A percentile compares a stretch with the other conserved stretches of the same genome.
Conservation (phyloP, 2,113 vertebrate species). For the Hypocryptadius cinnamomeus region DNA sequence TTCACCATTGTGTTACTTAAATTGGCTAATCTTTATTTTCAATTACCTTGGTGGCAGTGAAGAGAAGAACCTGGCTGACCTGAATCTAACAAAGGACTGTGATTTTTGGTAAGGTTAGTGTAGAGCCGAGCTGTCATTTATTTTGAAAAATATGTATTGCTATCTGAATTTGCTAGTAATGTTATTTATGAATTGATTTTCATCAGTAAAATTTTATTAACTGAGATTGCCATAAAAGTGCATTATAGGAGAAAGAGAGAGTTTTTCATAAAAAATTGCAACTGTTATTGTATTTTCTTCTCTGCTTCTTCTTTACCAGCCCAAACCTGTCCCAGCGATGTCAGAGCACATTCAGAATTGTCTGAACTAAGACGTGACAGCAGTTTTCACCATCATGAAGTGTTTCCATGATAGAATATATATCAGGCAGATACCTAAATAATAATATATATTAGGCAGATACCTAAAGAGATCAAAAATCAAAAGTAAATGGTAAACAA, state of each 20-base stretch:
- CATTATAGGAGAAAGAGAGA: rapidly evolving
- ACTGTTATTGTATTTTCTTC: background rate
- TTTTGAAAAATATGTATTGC: background rate
- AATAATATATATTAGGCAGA: no score
- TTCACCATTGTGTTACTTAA: background rate
- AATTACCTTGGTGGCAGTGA: background rate
- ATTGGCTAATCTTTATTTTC: background rate
- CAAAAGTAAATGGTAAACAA: background rate
- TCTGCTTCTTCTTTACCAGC: background rate
- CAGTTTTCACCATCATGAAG: background rate
- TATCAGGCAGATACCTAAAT: conserved; percentile 2
- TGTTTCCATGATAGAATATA: background rate
- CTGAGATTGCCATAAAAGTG: background rate
- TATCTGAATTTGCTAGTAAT: background rate
- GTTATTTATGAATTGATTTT: background rate
- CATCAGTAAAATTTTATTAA: background rate
- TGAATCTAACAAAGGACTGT: background rate
- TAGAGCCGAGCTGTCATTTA: background rate
- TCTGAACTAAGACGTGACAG: background rate
- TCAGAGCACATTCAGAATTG: background rate
- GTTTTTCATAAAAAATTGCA: background rate
- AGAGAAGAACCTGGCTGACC: background rate
- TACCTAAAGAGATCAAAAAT: background rate
- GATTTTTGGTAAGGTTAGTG: background rate
- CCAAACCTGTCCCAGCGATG: background rate